Evolutionary conservation across 2,797 vertebrate genomes (phyloP), one percentile per base, ranked within the genome.

Genomic region (Pseudochromis fuscus): DNA sequence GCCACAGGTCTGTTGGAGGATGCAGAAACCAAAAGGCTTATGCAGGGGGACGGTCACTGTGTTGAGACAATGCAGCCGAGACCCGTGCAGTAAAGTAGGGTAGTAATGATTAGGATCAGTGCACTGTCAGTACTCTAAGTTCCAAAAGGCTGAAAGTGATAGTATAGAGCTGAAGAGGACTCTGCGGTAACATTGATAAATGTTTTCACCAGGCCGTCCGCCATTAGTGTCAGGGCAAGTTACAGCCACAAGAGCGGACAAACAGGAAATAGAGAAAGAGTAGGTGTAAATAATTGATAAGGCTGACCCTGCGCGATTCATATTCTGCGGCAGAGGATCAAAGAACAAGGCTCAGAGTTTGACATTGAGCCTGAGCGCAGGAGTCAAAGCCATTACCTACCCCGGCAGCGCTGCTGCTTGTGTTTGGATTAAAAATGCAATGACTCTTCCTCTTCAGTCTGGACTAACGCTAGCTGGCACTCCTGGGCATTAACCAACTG

Each of bases 241-340:
- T 94, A 92, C 74, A 81, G 85, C 90, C 87, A 78, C 73, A 79
- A 77, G 65, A 87, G 83, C 85, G 86, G 86, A 84, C 89, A 93
- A 93, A 92, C 87, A 93, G 91, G 82, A 94, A 93, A 91, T 57
- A 67, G 69, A 87, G 70, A 72, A 89, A 90, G 88, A 88, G 82
- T 23, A 81, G 38, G 77, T 78, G 84, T 94, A 93, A 94, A 91
- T 93, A 93, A 93, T 94, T 93, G 91, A 94, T 88, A 91, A 79
- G 72, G 79, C 89, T 88, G 91, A 86, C 92, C 82, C 89, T 81
- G 86, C 88, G 65, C 65, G 75, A 87, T 93, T 92, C 88, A 86
- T 85, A 90, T 92, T 91, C 87, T 88, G 88, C 79, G 30, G 88
- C 84, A 86, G 64, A 91, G 75, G 90, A 92, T 89, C 88, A 92